These are phyloP conservation scores for Mamestra configurata DNA, from an alignment of 1,140 invertebrate species.

Conservation along the genomic window DNA sequence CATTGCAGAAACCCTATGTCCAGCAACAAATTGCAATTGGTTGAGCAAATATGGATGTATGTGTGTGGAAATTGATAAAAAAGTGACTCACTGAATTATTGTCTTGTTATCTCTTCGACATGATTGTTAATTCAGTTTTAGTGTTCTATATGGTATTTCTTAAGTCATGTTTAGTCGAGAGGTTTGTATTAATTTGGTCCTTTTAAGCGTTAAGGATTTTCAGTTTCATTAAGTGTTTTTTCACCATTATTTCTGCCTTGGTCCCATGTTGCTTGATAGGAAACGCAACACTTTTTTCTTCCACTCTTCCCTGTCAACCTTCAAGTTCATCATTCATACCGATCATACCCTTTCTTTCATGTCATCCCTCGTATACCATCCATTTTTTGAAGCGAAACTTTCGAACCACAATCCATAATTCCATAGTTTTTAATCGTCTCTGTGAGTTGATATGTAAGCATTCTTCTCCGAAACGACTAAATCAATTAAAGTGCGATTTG, in stretches of 20 bases:
- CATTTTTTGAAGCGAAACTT: not conserved
- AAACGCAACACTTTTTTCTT: too few relatives aligned
- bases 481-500: not conserved
- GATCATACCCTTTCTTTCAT: too few relatives aligned
- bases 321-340: too few relatives aligned
- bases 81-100: not conserved
- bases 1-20: too few relatives aligned
- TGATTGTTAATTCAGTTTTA: not conserved
- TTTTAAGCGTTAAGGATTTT: too few relatives aligned
- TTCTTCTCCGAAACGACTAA: constrained; percentile 13
- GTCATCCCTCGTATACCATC: too few relatives aligned
- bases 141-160: not conserved
- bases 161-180: not conserved
- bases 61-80: not conserved
- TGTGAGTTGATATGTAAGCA: not conserved
- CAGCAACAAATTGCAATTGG: not conserved
- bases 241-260: too few relatives aligned
- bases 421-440: too few relatives aligned
- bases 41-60: not conserved
- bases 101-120: not conserved
- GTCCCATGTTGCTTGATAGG: too few relatives aligned
- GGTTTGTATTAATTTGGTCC: not conserved
- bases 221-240: too few relatives aligned
- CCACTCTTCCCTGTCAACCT: too few relatives aligned
- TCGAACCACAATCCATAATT: too few relatives aligned